Evolutionary conservation across 2,113 vertebrate species (phyloP).

Genomic region (Artemisiospiza belli): DNA sequence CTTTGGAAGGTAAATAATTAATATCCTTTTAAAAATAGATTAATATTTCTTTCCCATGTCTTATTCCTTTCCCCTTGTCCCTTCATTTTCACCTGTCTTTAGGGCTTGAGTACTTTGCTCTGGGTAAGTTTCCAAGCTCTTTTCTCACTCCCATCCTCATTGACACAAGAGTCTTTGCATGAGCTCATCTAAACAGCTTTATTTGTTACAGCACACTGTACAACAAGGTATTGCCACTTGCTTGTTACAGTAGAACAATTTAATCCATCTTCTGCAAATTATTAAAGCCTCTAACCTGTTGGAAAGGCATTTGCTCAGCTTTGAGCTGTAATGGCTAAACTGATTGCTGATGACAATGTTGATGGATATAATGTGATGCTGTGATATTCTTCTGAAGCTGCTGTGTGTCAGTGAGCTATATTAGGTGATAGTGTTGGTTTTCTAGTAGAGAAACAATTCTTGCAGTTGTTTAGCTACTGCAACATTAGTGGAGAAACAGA

Average conservation of each 20-base stretch:
- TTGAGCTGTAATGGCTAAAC: background rate
- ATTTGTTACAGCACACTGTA: constrained; percentile 21
- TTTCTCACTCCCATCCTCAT: constrained; percentile 31
- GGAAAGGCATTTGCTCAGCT: background rate
- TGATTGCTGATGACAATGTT: background rate
- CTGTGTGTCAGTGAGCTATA: background rate
- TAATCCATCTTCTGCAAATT: background rate
- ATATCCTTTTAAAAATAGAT: constrained; percentile 60
- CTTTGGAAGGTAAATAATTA: constrained; percentile 19
- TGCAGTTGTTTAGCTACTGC: background rate
- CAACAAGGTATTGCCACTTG: constrained; percentile 55
- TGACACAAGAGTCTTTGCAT: constrained; percentile 44
- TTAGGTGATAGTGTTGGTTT: background rate
- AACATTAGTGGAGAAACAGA: background rate
- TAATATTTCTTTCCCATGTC: constrained; percentile 73
- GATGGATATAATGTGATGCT: background rate
- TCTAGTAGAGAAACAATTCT: background rate
- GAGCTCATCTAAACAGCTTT: constrained; percentile 31
- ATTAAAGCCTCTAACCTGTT: background rate
- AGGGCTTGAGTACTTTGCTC: constrained; percentile 77
- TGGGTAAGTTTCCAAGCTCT: constrained; percentile 74
- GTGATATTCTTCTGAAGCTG: background rate
- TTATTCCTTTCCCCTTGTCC: constrained; percentile 57
- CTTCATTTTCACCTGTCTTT: constrained; percentile 63
- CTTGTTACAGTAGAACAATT: background rate